A percentile compares a stretch with the other conserved stretches of the same genome.
These are phyloP conservation scores for Austrolebias charrua DNA, from an alignment of 2,797 vertebrate genomes.

Conservation along the genomic window DNA sequence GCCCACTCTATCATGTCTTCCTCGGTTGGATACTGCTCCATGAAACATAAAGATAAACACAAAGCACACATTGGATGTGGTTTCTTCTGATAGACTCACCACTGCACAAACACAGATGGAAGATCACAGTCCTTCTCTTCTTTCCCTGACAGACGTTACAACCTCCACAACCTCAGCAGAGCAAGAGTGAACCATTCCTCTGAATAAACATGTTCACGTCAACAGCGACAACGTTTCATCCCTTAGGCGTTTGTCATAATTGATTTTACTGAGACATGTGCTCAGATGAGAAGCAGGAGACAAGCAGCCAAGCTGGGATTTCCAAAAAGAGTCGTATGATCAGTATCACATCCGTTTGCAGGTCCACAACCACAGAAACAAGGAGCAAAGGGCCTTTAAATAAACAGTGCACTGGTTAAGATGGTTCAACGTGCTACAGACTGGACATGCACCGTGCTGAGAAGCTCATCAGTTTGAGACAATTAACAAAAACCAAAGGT, in stretches of 20 bases:
- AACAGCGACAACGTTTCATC: neutral
- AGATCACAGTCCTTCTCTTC: neutral
- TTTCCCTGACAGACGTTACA: neutral
- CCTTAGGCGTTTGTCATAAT: neutral
- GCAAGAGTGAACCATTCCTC: neutral
- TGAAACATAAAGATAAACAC: conserved; percentile 41
- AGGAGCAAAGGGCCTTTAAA: conserved; percentile 1
- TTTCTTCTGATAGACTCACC: conserved; percentile 10
- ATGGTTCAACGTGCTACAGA: conserved; percentile 15
- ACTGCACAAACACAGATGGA: neutral
- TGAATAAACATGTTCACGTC: neutral
- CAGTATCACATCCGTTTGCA: neutral
- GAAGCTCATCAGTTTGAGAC: conserved; percentile 4
- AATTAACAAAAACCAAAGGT: conserved; percentile 22
- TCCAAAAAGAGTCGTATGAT: neutral
- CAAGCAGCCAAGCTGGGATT: neutral
- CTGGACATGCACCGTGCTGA: neutral
- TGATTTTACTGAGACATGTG: neutral
- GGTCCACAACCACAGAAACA: neutral
- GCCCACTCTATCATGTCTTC: conserved; percentile 99
- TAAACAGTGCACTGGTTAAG: neutral
- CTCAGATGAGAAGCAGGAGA: conserved; percentile 6
- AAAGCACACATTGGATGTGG: conserved; percentile 31
- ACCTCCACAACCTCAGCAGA: neutral
- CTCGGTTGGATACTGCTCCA: conserved; percentile 93